Evolutionary conservation across 2,113 vertebrate species (phyloP).

Genomic region (Thunnus thynnus): DNA sequence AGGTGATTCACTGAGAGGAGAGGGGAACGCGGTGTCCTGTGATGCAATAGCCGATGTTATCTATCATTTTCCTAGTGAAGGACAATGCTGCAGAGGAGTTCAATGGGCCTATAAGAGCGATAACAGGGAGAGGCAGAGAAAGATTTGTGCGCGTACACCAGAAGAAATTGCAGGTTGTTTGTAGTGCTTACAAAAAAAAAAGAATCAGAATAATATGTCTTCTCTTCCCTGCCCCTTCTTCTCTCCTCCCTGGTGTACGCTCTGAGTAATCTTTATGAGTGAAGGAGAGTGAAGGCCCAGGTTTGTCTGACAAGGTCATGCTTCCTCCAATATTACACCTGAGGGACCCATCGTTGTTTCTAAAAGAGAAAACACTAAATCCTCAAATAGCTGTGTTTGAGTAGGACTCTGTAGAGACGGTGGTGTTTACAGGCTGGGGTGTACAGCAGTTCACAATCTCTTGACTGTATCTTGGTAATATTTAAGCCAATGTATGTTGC

Average conservation of each 20-base stretch:
- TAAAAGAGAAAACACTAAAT: conserved; percentile 48
- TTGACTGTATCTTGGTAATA: conserved; percentile 11
- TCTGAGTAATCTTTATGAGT: conserved; percentile 58
- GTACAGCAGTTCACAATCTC: not conserved
- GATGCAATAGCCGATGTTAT: conserved; percentile 61
- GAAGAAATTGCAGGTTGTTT: conserved; percentile 52
- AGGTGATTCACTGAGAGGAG: conserved; percentile 21
- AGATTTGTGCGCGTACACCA: conserved; percentile 31
- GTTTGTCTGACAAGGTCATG: conserved; percentile 71
- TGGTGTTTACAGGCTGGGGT: conserved; percentile 18
- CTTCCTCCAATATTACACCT: conserved; percentile 54
- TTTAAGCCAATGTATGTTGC: not conserved
- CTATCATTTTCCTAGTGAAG: conserved; percentile 62
- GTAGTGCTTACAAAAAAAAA: conserved; percentile 26
- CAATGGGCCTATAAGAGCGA: conserved; percentile 50
- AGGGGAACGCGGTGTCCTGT: conserved; percentile 13
- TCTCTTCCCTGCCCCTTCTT: conserved; percentile 8
- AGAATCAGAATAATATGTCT: conserved; percentile 39
- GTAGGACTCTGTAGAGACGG: conserved; percentile 20
- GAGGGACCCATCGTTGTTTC: conserved; percentile 53
- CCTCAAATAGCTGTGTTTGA: conserved; percentile 52
- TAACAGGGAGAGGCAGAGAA: conserved; percentile 29
- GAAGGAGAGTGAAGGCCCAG: conserved; percentile 38
- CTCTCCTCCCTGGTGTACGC: conserved; percentile 34
- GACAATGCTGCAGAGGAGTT: conserved; percentile 49